Evolutionary conservation across 2,113 vertebrate genomes (phyloP), one percentile per base, ranked within the genome.

Genomic region (Lasiurus borealis): DNA sequence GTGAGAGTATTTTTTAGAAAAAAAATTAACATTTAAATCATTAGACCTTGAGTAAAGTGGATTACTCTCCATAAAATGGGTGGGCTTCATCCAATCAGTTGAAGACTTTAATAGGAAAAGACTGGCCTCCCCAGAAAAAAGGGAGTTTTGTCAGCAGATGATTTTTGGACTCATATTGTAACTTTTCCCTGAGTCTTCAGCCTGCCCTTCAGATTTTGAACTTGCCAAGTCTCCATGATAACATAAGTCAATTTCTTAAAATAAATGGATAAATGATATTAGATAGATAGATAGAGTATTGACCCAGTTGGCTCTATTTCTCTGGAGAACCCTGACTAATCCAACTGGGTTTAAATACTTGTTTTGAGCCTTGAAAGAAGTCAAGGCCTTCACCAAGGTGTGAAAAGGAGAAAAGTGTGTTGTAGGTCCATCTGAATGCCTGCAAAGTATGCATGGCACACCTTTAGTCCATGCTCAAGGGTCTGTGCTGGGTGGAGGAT

Each of bases 301-400:
- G 25, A 64, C 29, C 16, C 16, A 52, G 29, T 71, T 64, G 6
- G 27, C 64, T 92, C 59, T 31, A 12, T 31, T 85, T 91, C 66
- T 91, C 44, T 88, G 34, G 80, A 62, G 64, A 86, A 80, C 40
- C n/a, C 27, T 52, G 10, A 59, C 19, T 36, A 52, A 57, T 59
- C 62, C 57, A 34, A 46, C 27, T 46, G 18, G 36, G 9, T 64
- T 89, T 90, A 84, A 66, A 71, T 36, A 50, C 52, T 46, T 84
- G 69, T 90, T 92, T 31, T 80, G 66, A 71, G 29, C 29, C 89
- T 44, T 57, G 36, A 69, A 54, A 93, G 50, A 84, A 94, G 8
- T n/a, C 18, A 21, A 92, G 21, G 48, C 0, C 27, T 68, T 75
- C 46, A 82, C 48, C 62, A 76, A 57, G 11, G 29, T 21, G 5